Percentiles rank a stretch among this genome's conserved stretches.
These are phyloP conservation scores for Megaustenia siamemsis DNA, from an alignment of 2,888 invertebrate genomes.

Conservation along the genomic window DNA sequence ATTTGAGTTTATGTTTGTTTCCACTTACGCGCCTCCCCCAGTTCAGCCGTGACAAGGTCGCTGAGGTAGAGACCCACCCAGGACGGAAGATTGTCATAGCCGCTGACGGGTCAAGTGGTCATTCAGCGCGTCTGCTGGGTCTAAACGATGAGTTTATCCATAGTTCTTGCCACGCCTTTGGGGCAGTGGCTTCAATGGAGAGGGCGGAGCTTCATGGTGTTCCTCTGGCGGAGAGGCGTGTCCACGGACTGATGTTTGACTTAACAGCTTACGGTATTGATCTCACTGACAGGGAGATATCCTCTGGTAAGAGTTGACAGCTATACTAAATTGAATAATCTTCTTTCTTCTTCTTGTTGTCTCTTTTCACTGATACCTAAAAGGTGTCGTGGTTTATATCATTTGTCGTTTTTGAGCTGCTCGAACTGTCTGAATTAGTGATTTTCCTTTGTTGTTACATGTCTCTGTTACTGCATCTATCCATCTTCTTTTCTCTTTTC, in stretches of 20 bases:
- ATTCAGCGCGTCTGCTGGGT: constrained; percentile 71
- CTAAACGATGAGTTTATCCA: constrained; percentile 73
- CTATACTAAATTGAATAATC: too few relatives aligned
- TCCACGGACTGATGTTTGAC: constrained; percentile 75
- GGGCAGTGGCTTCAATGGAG: constrained; percentile 75
- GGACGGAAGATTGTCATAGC: constrained; percentile 74
- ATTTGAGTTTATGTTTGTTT: too few relatives aligned
- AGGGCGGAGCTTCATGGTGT: constrained; percentile 66
- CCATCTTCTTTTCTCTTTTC: too few relatives aligned
- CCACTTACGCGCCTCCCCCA: constrained; percentile 50
- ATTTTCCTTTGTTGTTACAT: too few relatives aligned
- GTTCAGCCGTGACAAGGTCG: constrained; percentile 70
- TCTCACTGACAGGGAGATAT: constrained; percentile 59
- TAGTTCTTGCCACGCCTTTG: constrained; percentile 73
- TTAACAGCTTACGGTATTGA: constrained; percentile 71
- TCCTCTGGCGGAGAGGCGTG: constrained; percentile 66
- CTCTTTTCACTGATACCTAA: too few relatives aligned
- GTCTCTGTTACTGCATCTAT: too few relatives aligned
- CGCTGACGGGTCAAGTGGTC: constrained; percentile 74
- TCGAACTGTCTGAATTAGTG: too few relatives aligned
- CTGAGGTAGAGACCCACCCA: constrained; percentile 63
- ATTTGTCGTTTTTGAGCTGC: too few relatives aligned
- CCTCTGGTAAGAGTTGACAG: constrained; percentile 12
- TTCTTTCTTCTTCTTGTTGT: too few relatives aligned
- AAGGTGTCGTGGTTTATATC: too few relatives aligned